These are phyloP conservation scores for Nymphalis polychloros DNA, from an alignment of 2,888 invertebrate genomes.

Conservation along the genomic window DNA sequence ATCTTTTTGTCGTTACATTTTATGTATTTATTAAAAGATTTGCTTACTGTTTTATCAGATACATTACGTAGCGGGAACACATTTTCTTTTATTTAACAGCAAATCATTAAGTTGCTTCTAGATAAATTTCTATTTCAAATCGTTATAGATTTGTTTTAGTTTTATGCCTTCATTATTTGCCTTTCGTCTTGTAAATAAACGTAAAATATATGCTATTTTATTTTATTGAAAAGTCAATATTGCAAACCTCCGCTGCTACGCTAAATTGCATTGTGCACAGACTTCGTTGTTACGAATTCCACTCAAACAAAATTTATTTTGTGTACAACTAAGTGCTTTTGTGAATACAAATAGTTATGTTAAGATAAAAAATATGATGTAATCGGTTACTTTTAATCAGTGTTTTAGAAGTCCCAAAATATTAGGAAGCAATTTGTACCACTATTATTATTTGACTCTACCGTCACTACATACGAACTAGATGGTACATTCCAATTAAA, in stretches of 20 bases:
- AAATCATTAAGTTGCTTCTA: too few relatives aligned
- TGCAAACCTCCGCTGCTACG: neutral
- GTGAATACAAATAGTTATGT: slow-evolving; percentile 1
- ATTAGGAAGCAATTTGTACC: too few relatives aligned
- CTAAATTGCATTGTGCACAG: slow-evolving; percentile 14
- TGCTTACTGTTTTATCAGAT: too few relatives aligned
- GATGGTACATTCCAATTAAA: too few relatives aligned
- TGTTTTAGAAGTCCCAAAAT: too few relatives aligned
- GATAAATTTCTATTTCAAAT: neutral
- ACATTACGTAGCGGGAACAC: too few relatives aligned
- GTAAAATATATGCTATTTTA: neutral
- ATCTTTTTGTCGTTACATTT: too few relatives aligned
- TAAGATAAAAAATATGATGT: neutral
- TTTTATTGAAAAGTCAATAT: slow-evolving; percentile 13
- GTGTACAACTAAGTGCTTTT: slow-evolving; percentile 7
- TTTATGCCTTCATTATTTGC: neutral
- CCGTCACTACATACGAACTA: too few relatives aligned
- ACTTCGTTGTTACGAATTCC: slow-evolving; percentile 7
- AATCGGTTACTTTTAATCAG: neutral
- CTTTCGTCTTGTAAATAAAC: neutral
- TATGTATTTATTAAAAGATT: too few relatives aligned
- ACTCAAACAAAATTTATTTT: slow-evolving; percentile 7
- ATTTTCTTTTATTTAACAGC: too few relatives aligned
- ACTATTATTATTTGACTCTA: too few relatives aligned
- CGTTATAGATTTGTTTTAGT: neutral